Evolutionary conservation across 2,113 vertebrate species (phyloP).

Genomic region (Oceanites oceanicus): DNA sequence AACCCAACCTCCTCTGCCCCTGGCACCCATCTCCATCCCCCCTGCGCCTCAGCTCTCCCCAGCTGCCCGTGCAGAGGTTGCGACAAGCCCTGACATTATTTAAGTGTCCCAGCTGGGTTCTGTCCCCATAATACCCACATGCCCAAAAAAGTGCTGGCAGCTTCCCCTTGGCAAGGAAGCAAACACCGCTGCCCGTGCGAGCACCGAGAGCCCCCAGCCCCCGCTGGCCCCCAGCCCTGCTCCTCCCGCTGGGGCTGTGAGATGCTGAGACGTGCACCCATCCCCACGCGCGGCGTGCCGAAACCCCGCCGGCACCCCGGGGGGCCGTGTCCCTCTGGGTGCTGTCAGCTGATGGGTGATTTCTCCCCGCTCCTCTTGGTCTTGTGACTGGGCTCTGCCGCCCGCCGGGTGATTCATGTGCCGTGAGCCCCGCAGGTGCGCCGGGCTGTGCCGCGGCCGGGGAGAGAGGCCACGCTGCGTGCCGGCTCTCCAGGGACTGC

Average conservation of each 20-base stretch:
- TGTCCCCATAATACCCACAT: rapidly evolving
- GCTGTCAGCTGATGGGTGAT: neutral
- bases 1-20: neutral
- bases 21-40: too few species aligned
- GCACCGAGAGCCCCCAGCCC: neutral
- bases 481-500: neutral
- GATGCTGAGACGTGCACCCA: neutral
- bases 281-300: rapidly evolving
- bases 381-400: neutral
- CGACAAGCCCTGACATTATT: neutral
- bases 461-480: neutral
- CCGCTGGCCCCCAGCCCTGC: rapidly evolving
- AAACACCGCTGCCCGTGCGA: neutral
- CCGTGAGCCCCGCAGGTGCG: neutral
- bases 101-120: rapidly evolving
- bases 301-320: rapidly evolving
- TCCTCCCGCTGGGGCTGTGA: rapidly evolving
- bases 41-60: neutral
- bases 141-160: rapidly evolving
- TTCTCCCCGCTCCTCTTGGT: neutral
- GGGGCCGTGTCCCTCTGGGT: neutral
- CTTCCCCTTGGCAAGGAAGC: neutral
- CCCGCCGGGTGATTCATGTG: neutral
- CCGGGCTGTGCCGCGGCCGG: neutral
- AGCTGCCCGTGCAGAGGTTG: neutral